phyloP scores from a whole-genome alignment of 1,140 invertebrate genomes.

The Nephila pilipes region DNA sequence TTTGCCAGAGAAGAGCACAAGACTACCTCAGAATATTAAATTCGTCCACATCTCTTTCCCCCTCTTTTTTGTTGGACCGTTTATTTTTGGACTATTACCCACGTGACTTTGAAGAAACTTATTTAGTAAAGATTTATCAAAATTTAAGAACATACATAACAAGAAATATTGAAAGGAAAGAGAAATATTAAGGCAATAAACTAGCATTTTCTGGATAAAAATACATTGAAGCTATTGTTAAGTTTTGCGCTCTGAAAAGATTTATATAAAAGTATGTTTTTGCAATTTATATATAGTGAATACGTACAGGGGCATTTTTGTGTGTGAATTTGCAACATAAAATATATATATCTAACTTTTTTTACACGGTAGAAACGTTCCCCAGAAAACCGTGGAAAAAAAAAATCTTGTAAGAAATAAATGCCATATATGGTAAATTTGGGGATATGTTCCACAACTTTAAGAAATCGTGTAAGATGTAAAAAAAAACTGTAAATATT shows the following conservation, averaged over 20 bases:
- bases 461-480: too few relatives aligned
- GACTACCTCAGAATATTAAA: constrained; percentile 20
- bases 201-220: background rate
- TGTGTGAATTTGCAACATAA: too few relatives aligned
- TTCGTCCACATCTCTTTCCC: background rate
- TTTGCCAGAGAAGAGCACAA: background rate
- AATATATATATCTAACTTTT: too few relatives aligned
- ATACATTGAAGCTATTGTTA: background rate
- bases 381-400: too few relatives aligned
- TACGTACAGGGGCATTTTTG: too few relatives aligned
- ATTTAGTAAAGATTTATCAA: background rate
- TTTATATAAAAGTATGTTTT: too few relatives aligned
- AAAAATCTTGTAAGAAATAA: too few relatives aligned
- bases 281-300: too few relatives aligned
- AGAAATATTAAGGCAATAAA: background rate
- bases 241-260: background rate
- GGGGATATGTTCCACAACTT: too few relatives aligned
- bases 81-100: background rate
- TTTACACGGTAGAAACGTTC: too few relatives aligned
- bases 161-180: background rate
- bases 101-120: background rate
- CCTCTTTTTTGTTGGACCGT: background rate
- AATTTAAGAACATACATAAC: background rate
- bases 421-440: too few relatives aligned
- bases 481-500: too few relatives aligned